phyloP scores from a whole-genome alignment of 2,797 vertebrate genomes.

The Myotis daubentonii region DNA sequence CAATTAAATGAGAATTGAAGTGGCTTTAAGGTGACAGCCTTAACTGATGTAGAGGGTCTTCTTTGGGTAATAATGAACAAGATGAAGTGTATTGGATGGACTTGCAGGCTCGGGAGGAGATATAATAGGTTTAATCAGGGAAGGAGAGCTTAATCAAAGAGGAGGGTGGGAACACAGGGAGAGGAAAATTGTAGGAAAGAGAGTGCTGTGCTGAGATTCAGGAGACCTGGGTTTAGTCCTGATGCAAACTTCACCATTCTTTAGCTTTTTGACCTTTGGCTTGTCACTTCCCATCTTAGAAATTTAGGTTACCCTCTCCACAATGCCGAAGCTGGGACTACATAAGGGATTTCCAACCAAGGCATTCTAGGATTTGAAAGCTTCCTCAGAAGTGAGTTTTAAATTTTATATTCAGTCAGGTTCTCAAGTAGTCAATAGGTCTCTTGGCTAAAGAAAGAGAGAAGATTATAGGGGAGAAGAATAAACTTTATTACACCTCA shows the following conservation, averaged over 20 bases:
- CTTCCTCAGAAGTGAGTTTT: constrained; percentile 18
- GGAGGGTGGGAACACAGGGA: neutral
- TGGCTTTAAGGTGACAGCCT: constrained; percentile 37
- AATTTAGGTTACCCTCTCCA: neutral
- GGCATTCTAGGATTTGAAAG: constrained; percentile 8
- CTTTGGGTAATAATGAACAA: constrained; percentile 49
- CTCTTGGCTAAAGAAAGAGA: neutral
- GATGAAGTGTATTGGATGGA: constrained; percentile 3
- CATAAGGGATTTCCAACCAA: neutral
- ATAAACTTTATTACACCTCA: neutral
- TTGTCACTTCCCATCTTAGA: constrained; percentile 1
- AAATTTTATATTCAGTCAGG: neutral
- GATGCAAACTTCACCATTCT: neutral
- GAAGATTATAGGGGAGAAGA: neutral
- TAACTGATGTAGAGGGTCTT: constrained; percentile 41
- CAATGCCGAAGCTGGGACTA: neutral
- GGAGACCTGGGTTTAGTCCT: constrained; percentile 10
- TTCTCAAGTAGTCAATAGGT: neutral
- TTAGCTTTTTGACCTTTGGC: neutral
- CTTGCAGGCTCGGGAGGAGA: neutral
- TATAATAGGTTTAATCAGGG: neutral
- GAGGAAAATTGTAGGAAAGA: neutral
- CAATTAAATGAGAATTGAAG: constrained; percentile 54
- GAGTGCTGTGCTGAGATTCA: neutral
- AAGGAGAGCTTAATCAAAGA: constrained; percentile 25